These are phyloP conservation scores for Poeciliopsis presidionis DNA, from an alignment of 2,797 vertebrate species.

Conservation along the genomic window DNA sequence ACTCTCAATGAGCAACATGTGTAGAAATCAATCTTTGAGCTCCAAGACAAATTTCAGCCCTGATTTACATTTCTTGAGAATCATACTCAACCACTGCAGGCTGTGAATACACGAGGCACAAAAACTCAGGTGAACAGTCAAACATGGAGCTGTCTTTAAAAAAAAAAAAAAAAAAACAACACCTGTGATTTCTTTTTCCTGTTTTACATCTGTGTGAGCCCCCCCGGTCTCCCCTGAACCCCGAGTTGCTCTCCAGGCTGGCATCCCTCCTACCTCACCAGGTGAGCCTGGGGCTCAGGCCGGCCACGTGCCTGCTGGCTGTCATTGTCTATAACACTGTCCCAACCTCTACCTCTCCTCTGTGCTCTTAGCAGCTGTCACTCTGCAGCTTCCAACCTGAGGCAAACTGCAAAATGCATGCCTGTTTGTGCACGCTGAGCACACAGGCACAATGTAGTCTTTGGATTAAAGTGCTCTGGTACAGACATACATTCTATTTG, in stretches of 20 bases:
- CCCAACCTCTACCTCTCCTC: conserved; percentile 50
- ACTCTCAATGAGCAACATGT: conserved; percentile 12
- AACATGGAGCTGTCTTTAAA: not conserved
- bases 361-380: conserved; percentile 64
- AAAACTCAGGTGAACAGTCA: conserved; percentile 8
- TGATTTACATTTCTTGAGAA: conserved; percentile 14
- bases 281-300: conserved; percentile 64
- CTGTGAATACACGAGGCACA: conserved; percentile 34
- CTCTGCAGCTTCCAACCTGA: conserved; percentile 55
- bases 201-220: conserved; percentile 50
- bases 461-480: conserved; percentile 35
- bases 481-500: conserved; percentile 30
- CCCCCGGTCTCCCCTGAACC: conserved; percentile 31
- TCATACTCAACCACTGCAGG: conserved; percentile 1
- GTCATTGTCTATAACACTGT: conserved; percentile 63
- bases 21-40: conserved; percentile 21
- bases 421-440: conserved; percentile 29
- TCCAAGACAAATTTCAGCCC: not conserved
- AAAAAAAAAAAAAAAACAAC: not conserved
- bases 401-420: conserved; percentile 48
- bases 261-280: conserved; percentile 49
- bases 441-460: conserved; percentile 24
- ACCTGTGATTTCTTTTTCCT: conserved; percentile 33
- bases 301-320: conserved; percentile 65
- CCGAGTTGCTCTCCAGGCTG: conserved; percentile 41